These are phyloP conservation scores for Cryptus armator DNA, from an alignment of 2,888 invertebrate species.

Conservation along the genomic window DNA sequence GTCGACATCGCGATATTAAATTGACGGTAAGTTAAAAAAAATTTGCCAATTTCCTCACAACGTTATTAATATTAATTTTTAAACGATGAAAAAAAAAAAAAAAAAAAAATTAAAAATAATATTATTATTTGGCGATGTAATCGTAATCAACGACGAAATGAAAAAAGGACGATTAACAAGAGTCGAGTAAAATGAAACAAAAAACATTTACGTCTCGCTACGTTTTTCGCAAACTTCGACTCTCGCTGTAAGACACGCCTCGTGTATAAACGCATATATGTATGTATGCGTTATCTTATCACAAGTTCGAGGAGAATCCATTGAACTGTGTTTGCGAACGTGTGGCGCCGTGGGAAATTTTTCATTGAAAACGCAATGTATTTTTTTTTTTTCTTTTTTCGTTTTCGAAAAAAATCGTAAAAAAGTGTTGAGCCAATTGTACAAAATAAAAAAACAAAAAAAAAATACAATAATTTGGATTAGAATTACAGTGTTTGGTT, in stretches of 20 bases:
- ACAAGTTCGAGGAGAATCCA: conserved; percentile 44
- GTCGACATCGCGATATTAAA: neutral
- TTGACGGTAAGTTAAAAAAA: neutral
- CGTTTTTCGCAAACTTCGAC: neutral
- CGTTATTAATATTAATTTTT: no score
- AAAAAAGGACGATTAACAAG: conserved; percentile 45
- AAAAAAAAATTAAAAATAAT: neutral
- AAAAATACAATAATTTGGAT: conserved; percentile 17
- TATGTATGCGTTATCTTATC: conserved; percentile 59
- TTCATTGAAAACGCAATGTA: conserved; percentile 18
- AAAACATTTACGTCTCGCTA: neutral
- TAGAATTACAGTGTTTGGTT: conserved; percentile 11
- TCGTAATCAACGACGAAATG: conserved; percentile 1
- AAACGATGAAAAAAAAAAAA: neutral
- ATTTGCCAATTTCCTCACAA: no score
- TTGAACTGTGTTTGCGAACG: conserved; percentile 37
- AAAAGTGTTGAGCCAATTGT: neutral
- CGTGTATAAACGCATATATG: neutral
- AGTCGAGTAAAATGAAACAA: neutral
- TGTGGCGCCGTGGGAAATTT: conserved; percentile 36
- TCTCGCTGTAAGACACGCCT: neutral
- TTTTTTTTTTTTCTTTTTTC: neutral
- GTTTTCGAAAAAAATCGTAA: neutral
- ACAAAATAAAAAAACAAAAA: conserved; percentile 3
- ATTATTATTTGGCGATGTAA: neutral